Evolutionary conservation across 2,113 vertebrate genomes (phyloP), one percentile per base, ranked within the genome.

Genomic region (Coryphaenoides rupestris): DNA sequence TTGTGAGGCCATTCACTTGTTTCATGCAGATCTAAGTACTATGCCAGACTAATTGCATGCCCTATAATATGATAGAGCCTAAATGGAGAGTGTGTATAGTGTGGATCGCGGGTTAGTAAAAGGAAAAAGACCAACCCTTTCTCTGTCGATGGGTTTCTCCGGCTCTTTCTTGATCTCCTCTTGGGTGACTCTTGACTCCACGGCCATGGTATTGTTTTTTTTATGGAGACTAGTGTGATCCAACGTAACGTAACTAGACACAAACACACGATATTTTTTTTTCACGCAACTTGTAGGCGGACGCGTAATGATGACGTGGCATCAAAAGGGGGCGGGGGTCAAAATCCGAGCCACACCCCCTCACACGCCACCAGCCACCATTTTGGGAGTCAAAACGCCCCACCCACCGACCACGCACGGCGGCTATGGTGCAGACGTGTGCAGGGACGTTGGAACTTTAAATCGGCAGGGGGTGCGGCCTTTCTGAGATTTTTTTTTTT

Each of bases 151-250:
- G 0, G 94, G 95, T 64, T 98, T 98, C 80, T 98, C 95, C 0
- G 96, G 95, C 45, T 98, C 95, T 75, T 98, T 98, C 77, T 98
- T 98, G 26, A 98, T 96, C 76, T 98, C 95, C 69, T 97, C 95
- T 85, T 98, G 96, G 21, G 95, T 96, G 26, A 97, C 93, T 19
- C 95, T 91, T 0, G 96, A 98, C 60, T 98, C 96, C 19, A 98
- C 93, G 28, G 96, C 96, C 96, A 98, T 98, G 3, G 22, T 54
- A 19, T 55, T 22, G n/a, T n/a, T n/a, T n/a, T 50, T 16, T 12
- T 40, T 40, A 10, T 40, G 2, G n/a, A n/a, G n/a, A n/a, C n/a
- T 6, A 16, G 47, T 50, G 16, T 50, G 9, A 40, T 12, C 4
- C 9, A 40, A 40, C 33, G n/a, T 53, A 53, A 19, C 2, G 19